phyloP scores from a whole-genome alignment of 2,888 invertebrate species.

The Oscheius sp. region DNA sequence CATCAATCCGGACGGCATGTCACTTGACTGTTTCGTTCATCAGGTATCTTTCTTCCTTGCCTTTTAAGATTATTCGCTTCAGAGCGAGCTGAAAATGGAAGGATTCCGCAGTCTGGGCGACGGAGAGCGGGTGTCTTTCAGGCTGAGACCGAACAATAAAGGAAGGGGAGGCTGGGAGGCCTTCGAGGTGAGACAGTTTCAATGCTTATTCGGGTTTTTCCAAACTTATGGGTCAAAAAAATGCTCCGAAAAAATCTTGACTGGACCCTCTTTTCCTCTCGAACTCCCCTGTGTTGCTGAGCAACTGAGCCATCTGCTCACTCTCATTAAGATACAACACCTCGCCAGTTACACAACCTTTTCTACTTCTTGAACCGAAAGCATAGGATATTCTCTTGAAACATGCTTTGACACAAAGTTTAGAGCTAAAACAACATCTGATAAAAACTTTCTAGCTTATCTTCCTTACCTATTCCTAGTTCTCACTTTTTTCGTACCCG shows the following conservation, averaged over 20 bases:
- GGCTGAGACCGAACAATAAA: conserved; percentile 43
- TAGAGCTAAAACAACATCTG: no score
- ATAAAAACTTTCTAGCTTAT: no score
- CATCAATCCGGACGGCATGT: conserved; percentile 50
- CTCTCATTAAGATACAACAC: no score
- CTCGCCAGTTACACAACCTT: no score
- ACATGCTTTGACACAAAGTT: not conserved
- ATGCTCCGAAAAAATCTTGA: no score
- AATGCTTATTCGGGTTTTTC: not conserved
- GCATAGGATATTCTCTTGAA: not conserved
- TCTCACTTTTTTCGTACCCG: no score
- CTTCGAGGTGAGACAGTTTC: conserved; percentile 39
- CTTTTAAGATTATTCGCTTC: not conserved
- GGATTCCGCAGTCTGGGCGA: conserved; percentile 58
- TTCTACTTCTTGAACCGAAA: no score
- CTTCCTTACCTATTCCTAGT: no score
- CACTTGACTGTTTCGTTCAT: conserved; percentile 56
- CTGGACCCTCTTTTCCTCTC: no score
- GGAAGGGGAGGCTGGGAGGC: conserved; percentile 54
- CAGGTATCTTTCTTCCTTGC: conserved; percentile 37
- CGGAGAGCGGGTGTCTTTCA: conserved; percentile 55
- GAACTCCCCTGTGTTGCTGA: no score
- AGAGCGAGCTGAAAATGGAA: conserved; percentile 54
- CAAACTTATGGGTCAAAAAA: no score
- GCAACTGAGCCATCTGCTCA: no score